Evolutionary conservation across 1,140 invertebrate genomes (phyloP), one percentile per base, ranked within the genome.

Genomic region (Bombus pascuorum): DNA sequence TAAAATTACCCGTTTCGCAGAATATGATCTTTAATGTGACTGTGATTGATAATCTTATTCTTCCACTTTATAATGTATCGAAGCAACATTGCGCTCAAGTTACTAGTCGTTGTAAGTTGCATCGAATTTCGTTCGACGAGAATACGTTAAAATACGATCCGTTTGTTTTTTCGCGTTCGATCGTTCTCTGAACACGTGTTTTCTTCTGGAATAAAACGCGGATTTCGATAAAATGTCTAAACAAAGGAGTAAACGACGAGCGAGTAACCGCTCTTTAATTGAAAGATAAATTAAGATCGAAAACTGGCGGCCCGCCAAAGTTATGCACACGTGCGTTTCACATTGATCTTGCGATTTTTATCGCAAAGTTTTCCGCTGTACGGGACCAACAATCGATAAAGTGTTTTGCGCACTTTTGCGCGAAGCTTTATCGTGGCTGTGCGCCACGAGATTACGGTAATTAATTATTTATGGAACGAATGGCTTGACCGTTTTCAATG

Each of bases 391-490:
- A 72, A 47, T 47, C 59, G 57, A 34, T 47, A 22, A 74, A 86
- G 2, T 39, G 66, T 87, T 87, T 81, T 83, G 78, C 88, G 86
- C 83, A 74, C 65, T 83, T 86, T 68, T 76, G 15, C 34, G 18
- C 18, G 22, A 81, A 73, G 53, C 53, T 71, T 82, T 72, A 72
- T 70, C 77, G 66, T 76, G 75, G 59, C 66, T 13, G 28, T 15
- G 39, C 34, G 18, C 42, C n/a, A 68, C 57, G 9, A 25, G 10
- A 59, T 28, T 59, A 59, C 22, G 57, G 18, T 53, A 53, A 53
- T 53, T 53, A 53, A 53, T 53, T 53, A 53, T 53, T 53, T 22
- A 53, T 5, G 47, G 15, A 22, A 53, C 5, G 47, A 53, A 53
- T 6, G 47, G 5, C 47, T 53, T 6, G 6, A 22, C 18, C 47